These are phyloP conservation scores for Doris montereyensis DNA, from an alignment of 2,888 invertebrate species.

Conservation along the genomic window DNA sequence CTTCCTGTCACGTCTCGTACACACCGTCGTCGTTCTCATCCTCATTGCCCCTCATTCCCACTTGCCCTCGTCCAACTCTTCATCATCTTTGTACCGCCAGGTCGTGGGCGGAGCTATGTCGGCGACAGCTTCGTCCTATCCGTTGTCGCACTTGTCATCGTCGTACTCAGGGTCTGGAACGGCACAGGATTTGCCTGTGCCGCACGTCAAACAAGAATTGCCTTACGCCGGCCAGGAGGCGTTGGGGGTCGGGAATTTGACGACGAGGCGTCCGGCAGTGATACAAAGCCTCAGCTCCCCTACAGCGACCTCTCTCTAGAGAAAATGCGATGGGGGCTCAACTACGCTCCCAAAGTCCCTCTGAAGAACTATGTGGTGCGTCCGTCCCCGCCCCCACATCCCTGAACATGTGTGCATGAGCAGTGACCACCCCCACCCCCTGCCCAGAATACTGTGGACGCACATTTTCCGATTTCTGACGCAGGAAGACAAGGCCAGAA, in stretches of 20 bases:
- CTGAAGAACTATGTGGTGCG: conserved; percentile 62
- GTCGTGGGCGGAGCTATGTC: too few species aligned
- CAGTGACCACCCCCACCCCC: conserved; percentile 56
- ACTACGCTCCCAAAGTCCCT: conserved; percentile 39
- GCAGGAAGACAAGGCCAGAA: conserved; percentile 77
- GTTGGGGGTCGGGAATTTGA: not conserved
- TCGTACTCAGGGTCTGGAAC: too few species aligned
- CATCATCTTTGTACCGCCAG: too few species aligned
- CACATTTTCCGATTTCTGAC: conserved; percentile 73
- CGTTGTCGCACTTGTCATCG: too few species aligned
- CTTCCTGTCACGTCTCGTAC: too few species aligned
- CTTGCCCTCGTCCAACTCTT: too few species aligned
- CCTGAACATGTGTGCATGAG: conserved; percentile 56
- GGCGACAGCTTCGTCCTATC: too few species aligned
- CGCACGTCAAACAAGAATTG: conserved; percentile 10
- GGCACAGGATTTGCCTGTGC: not conserved
- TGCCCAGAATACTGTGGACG: conserved; percentile 71
- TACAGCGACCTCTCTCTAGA: conserved; percentile 32
- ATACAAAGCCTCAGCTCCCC: not conserved
- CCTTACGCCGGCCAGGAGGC: not conserved
- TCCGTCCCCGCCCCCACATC: conserved; percentile 63
- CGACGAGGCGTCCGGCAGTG: too few species aligned
- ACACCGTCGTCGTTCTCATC: too few species aligned
- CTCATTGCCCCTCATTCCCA: too few species aligned
- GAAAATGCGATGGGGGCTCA: conserved; percentile 34